These are phyloP conservation scores for Melanotaenia boesemani DNA, from an alignment of 2,797 vertebrate genomes.

Conservation along the genomic window DNA sequence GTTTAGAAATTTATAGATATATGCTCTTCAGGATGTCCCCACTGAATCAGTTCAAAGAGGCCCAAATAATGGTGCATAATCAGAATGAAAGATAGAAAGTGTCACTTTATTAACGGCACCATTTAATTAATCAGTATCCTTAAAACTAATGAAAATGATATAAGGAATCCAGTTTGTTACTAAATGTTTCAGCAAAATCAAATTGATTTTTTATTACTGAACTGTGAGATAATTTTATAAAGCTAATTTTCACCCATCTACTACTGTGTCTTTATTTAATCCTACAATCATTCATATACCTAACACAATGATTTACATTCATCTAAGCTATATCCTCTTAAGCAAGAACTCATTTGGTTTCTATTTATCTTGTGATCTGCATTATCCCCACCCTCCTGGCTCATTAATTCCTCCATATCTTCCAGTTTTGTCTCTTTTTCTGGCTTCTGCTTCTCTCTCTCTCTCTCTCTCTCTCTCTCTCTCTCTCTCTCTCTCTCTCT, in stretches of 20 bases:
- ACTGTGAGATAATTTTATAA: background rate
- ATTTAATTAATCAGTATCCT: too few species aligned
- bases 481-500: conserved; percentile 1
- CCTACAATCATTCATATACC: background rate
- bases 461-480: conserved; percentile 24
- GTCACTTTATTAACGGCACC: too few species aligned
- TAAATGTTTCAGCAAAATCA: too few species aligned
- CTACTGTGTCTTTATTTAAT: conserved; percentile 18
- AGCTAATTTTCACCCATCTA: background rate
- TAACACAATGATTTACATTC: background rate
- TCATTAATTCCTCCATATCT: conserved; percentile 2
- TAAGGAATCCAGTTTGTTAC: too few species aligned
- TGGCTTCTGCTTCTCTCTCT: background rate
- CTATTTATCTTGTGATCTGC: conserved; percentile 36
- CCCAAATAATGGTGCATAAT: too few species aligned
- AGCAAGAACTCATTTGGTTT: conserved; percentile 37
- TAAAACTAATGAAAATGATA: too few species aligned
- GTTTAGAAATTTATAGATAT: too few species aligned
- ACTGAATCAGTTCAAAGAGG: too few species aligned
- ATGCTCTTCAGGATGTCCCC: too few species aligned
- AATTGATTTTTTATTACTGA: background rate
- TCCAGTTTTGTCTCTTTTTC: background rate
- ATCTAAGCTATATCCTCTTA: conserved; percentile 8
- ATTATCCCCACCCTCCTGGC: conserved; percentile 26
- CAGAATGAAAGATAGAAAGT: too few species aligned